Percentiles rank a stretch among this genome's conserved stretches.
phyloP scores from a whole-genome alignment of 1,140 invertebrate genomes.

The Heliothis subflexa region DNA sequence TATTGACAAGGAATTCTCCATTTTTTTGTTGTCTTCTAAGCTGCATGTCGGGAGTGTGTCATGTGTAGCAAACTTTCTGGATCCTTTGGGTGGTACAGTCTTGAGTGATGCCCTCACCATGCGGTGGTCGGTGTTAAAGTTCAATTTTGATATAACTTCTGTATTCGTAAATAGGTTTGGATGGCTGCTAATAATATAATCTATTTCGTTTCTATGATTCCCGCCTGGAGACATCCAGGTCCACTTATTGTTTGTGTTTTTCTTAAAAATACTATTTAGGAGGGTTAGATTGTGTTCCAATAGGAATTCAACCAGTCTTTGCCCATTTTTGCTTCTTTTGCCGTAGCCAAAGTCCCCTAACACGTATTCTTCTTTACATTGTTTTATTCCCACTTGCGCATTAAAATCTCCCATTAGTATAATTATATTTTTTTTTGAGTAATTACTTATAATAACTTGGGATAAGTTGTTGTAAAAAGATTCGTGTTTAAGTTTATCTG shows the following conservation, averaged over 20 bases:
- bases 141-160: conserved; percentile 18
- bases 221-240: no score
- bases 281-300: no score
- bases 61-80: conserved; percentile 39
- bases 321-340: no score
- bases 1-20: not conserved
- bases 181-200: not conserved
- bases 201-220: no score
- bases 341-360: no score
- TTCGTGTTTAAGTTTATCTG: not conserved
- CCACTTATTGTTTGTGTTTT: no score
- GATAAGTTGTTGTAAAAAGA: not conserved
- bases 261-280: no score
- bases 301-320: no score
- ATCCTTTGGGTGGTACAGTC: conserved; percentile 43
- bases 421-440: not conserved
- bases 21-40: not conserved
- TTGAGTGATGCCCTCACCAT: conserved; percentile 52
- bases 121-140: conserved; percentile 55
- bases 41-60: not conserved
- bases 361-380: no score
- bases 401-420: no score
- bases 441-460: not conserved
- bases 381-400: no score
- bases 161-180: conserved; percentile 49